Base-by-base conservation (phyloP, 2,888 invertebrate species). In the Metallyticus violacea region DNA sequence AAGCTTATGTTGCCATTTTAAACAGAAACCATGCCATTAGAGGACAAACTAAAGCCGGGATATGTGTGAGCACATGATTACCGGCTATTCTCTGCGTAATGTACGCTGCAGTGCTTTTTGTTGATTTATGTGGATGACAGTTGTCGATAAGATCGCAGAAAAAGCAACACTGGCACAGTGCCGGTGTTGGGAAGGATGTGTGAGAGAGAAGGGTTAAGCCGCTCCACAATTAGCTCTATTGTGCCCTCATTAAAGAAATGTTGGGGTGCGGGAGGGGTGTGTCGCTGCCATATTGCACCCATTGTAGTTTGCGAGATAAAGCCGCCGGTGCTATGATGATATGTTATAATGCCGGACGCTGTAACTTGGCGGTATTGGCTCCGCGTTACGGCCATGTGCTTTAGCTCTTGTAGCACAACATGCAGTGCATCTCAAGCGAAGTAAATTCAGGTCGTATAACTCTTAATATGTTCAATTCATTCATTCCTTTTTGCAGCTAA, bases 171-270 rank as follows among this genome's bases (percentile, higher is more conserved):
- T 62, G 40, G 15, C 40, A n/a, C n/a, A n/a, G n/a, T n/a, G n/a
- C n/a, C n/a, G n/a, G n/a, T n/a, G n/a, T n/a, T n/a, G n/a, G n/a
- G 40, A 22, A 62, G 40, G 40, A 62, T 62, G 40, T 15, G 40
- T 62, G 40, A 62, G 40, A 62, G 40, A 62, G 40, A 62, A 62
- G 40, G 40, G 40, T 62, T 62, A 40, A 26, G 62, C 82, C 82
- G 40, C 9, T 27, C 82, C 76, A 76, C 85, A 85, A 86, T 86
- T 86, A 86, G 86, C 83, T 30, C 62, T 79, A 86, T 86, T 86
- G 86, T 86, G 30, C 27, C 77, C 83, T 86, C 86, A 83, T 86
- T 86, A 86, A 79, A 79, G 82, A 83, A 40, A 79, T 84, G 84
- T 40, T 84, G 77, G 84, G 62, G 62, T 81, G 25, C 5, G n/a